Evolutionary conservation across 2,113 vertebrate species (phyloP).

Genomic region (Grallaria varia): DNA sequence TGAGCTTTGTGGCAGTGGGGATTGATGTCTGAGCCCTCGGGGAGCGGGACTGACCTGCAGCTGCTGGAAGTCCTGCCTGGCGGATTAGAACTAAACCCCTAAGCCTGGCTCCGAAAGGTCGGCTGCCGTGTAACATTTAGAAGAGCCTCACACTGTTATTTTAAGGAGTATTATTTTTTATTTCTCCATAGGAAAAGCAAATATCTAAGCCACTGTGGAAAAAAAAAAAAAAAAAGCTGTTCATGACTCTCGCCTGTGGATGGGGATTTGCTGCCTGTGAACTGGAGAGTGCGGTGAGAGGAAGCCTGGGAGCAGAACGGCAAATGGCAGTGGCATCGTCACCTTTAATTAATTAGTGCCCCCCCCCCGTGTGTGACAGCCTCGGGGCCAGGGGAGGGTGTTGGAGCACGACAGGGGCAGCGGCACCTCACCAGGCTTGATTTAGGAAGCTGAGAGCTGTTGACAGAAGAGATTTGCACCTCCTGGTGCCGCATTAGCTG

Average conservation of each 20-base stretch:
- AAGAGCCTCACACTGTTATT: slow-evolving; percentile 43
- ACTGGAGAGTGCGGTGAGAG: not conserved
- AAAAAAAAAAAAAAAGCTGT: not conserved
- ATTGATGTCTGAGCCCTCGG: not conserved
- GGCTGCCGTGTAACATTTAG: not conserved
- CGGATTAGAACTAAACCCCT: slow-evolving; percentile 50
- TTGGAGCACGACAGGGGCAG: not conserved
- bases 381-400: not conserved
- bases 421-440: accelerated
- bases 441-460: not conserved
- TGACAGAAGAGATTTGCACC: not conserved
- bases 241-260: not conserved
- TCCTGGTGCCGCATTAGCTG: not conserved
- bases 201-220: not conserved
- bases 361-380: accelerated
- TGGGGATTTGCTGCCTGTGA: not conserved
- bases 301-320: not conserved
- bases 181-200: slow-evolving; percentile 20
- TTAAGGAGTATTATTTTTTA: not conserved
- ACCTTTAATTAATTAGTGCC: not conserved
- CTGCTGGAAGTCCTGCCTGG: not conserved
- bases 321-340: not conserved
- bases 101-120: slow-evolving; percentile 13
- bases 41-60: not conserved
- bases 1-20: not conserved